Conservation (phyloP, 1,140 invertebrate species). For the Ceratoteleas bidentatus region DNA sequence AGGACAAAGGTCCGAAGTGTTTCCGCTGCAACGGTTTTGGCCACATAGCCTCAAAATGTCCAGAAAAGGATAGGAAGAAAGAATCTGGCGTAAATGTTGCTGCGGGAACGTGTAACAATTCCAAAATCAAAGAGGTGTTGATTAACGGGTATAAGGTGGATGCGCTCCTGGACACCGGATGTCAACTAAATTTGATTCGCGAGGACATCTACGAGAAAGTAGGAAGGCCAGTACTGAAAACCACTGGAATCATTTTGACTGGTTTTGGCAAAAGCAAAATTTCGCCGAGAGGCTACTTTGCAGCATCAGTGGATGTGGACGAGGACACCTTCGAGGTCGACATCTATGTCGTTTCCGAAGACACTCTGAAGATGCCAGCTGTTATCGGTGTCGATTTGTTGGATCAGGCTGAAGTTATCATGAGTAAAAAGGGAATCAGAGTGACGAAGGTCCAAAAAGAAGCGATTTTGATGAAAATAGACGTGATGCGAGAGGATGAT, state of each 20-base stretch:
- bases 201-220: background rate
- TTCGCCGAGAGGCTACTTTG: slow-evolving; percentile 17
- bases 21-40: slow-evolving; percentile 47
- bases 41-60: slow-evolving; percentile 33
- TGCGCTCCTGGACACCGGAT: background rate
- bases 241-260: slow-evolving; percentile 6
- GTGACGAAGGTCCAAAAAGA: slow-evolving; percentile 2
- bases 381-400: slow-evolving; percentile 45
- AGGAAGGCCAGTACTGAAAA: background rate
- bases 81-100: background rate
- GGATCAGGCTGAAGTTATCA: slow-evolving; percentile 24
- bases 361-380: slow-evolving; percentile 17
- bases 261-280: slow-evolving; percentile 11
- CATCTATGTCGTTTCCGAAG: slow-evolving; percentile 32
- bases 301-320: background rate
- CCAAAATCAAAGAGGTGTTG: background rate
- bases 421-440: slow-evolving; percentile 11
- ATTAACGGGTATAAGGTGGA: background rate
- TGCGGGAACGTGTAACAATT: background rate
- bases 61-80: background rate
- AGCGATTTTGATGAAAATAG: background rate
- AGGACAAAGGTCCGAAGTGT: slow-evolving; percentile 36
- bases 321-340: slow-evolving; percentile 3
- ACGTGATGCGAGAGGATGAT: background rate
- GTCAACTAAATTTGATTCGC: background rate